Evolutionary conservation across 1,140 invertebrate genomes (phyloP).

Genomic region (Dendroctonus valens): DNA sequence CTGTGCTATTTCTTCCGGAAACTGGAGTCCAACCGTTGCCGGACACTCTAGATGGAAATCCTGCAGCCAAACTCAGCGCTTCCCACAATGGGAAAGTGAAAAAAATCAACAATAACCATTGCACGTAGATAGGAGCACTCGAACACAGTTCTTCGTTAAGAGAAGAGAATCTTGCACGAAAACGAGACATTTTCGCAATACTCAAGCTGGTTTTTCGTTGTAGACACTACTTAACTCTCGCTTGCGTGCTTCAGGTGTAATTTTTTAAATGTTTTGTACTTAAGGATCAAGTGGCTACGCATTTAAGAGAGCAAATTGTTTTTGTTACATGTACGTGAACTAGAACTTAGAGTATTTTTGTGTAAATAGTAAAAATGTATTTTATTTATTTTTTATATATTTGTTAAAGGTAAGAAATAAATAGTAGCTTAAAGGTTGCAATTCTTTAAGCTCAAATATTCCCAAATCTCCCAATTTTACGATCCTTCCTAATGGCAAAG

Average conservation of each 20-base stretch:
- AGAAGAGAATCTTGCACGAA: no score
- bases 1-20: constrained; percentile 61
- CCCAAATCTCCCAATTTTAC: no score
- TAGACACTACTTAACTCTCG: background rate
- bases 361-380: constrained; percentile 12
- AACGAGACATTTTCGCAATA: no score
- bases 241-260: background rate
- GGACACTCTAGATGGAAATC: constrained; percentile 42
- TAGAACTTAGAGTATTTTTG: no score
- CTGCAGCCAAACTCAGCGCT: constrained; percentile 14
- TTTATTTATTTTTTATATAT: constrained; percentile 17
- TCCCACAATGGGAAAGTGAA: constrained; percentile 24
- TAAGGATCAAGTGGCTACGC: background rate
- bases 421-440: background rate
- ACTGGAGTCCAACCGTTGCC: constrained; percentile 50
- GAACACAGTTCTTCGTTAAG: no score
- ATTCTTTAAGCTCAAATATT: no score
- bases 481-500: no score
- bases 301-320: no score
- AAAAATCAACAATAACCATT: constrained; percentile 39
- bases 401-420: constrained; percentile 1
- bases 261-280: constrained; percentile 3
- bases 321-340: no score
- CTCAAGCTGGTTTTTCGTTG: background rate
- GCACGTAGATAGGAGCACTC: constrained; percentile 5